Percentiles rank a stretch among this genome's conserved stretches.
Conservation (phyloP, 1,140 invertebrate genomes). For the Drosophila nigrodunni region DNA sequence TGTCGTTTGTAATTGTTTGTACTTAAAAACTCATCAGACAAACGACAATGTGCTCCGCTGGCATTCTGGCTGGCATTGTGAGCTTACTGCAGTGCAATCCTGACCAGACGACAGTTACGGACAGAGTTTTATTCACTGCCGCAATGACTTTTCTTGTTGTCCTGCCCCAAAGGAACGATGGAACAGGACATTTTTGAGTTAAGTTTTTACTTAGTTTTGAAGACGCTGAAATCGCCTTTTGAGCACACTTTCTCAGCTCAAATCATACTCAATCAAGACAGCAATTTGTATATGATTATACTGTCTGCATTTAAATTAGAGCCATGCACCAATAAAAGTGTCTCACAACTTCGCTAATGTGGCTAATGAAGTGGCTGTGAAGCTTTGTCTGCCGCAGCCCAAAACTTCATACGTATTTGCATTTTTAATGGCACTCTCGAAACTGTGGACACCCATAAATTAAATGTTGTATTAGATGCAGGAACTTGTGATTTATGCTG, state of each 20-base stretch:
- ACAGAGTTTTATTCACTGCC: conserved; percentile 38
- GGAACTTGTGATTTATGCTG: conserved; percentile 22
- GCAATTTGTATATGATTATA: conserved; percentile 41
- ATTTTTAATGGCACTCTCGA: conserved; percentile 57
- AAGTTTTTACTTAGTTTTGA: conserved; percentile 19
- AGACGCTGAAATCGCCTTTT: conserved; percentile 1
- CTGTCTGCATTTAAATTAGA: conserved; percentile 66
- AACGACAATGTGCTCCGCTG: conserved; percentile 68
- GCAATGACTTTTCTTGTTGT: conserved; percentile 18
- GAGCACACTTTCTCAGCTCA: conserved; percentile 32
- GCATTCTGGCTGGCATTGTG: conserved; percentile 6
- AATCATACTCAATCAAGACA: conserved; percentile 71
- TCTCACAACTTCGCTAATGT: conserved; percentile 62
- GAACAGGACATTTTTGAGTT: conserved; percentile 11
- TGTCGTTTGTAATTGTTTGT: conserved; percentile 78
- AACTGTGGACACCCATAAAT: conserved; percentile 52
- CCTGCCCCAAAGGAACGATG: conserved; percentile 19
- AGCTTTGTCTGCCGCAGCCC: conserved; percentile 19
- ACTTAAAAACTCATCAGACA: conserved; percentile 83
- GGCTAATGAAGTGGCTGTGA: conserved; percentile 55
- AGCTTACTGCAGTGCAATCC: conserved; percentile 39
- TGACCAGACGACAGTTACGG: conserved; percentile 32
- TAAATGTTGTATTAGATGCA: conserved; percentile 35
- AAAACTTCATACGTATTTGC: conserved; percentile 40
- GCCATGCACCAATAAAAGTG: conserved; percentile 18